A percentile compares a stretch with the other conserved stretches of the same genome.
These are phyloP conservation scores for Cynoglossus semilaevis DNA, from an alignment of 2,113 vertebrate species.

Conservation along the genomic window DNA sequence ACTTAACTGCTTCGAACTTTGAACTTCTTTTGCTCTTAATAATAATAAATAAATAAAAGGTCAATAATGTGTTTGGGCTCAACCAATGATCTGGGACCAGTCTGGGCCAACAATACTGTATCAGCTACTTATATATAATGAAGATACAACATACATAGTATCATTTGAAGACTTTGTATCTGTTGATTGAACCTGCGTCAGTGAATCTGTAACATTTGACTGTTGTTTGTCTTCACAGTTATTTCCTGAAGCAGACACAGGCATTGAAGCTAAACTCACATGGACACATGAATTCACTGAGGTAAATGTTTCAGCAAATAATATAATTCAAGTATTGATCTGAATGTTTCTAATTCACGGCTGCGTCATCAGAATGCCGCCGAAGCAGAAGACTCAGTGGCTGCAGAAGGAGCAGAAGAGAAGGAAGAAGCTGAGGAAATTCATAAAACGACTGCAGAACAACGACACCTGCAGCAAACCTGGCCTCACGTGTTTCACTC, in stretches of 20 bases:
- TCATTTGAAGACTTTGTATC: no score
- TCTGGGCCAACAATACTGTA: no score
- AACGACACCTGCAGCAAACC: conserved; percentile 98
- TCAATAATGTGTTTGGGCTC: no score
- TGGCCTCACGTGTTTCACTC: conserved; percentile 96
- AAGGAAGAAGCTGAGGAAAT: conserved; percentile 92
- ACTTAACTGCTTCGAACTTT: no score
- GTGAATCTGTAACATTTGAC: no score
- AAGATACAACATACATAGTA: no score
- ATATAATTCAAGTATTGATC: background rate
- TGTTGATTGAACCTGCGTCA: no score
- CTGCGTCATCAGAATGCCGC: conserved; percentile 74
- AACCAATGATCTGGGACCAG: no score
- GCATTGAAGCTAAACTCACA: conserved; percentile 75
- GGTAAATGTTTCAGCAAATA: conserved; percentile 65
- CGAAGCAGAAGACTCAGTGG: conserved; percentile 87
- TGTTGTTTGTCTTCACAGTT: conserved; percentile 70
- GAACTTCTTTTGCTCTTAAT: no score
- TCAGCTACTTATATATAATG: no score
- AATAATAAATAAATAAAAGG: no score
- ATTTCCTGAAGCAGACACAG: conserved; percentile 80
- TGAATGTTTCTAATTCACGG: background rate
- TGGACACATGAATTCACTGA: conserved; percentile 79
- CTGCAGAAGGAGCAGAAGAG: conserved; percentile 89
- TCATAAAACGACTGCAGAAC: conserved; percentile 91